phyloP scores from a whole-genome alignment of 2,888 invertebrate species.

The Neoscelio sp. region DNA sequence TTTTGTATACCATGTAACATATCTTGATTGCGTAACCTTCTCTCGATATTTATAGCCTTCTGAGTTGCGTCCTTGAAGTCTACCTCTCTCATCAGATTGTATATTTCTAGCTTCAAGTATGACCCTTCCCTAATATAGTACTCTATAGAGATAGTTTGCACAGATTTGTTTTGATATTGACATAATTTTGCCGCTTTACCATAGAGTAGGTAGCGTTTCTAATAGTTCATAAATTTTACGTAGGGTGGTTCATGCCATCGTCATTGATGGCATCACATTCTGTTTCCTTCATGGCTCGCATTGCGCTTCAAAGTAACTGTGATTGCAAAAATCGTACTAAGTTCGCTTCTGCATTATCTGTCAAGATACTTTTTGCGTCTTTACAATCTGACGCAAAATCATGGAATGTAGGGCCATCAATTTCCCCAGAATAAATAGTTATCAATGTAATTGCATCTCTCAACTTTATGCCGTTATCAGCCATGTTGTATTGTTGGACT shows the following conservation, averaged over 20 bases:
- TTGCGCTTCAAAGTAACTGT: not conserved
- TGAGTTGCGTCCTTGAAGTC: not conserved
- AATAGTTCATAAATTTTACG: not conserved
- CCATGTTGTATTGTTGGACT: not conserved
- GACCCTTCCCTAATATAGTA: not conserved
- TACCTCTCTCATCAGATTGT: not conserved
- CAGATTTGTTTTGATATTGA: not conserved
- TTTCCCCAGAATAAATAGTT: not conserved
- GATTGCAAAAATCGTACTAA: not conserved
- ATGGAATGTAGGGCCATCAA: not conserved
- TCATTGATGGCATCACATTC: not conserved
- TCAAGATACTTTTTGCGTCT: conserved; percentile 9
- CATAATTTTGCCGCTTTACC: conserved; percentile 1
- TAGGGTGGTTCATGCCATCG: not conserved
- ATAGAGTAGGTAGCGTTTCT: not conserved
- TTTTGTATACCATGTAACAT: not conserved
- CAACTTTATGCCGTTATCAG: not conserved
- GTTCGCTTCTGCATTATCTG: not conserved
- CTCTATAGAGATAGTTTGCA: not conserved
- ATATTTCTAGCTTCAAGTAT: conserved; percentile 1
- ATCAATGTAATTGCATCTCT: conserved; percentile 9
- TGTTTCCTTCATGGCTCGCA: not conserved
- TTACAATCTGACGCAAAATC: conserved; percentile 26
- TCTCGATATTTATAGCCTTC: conserved; percentile 1
- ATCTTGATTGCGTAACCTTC: not conserved